Evolutionary conservation across 2,888 invertebrate genomes (phyloP).

Genomic region (Cepaea hortensis): DNA sequence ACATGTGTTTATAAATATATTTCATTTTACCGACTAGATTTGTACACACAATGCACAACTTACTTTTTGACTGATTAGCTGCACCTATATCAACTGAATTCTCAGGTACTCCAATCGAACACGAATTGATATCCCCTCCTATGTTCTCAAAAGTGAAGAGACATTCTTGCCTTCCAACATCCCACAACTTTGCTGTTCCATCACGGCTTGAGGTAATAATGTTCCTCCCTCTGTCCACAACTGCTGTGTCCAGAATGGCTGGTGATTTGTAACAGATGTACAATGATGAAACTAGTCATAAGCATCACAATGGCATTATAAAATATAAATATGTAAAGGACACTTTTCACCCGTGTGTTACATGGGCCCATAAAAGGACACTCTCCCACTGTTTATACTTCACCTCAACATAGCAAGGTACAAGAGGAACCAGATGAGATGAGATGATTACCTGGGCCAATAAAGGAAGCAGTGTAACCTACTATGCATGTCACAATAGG

Average conservation of each 20-base stretch:
- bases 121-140: slow-evolving; percentile 81
- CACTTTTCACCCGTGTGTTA: no score
- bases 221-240: slow-evolving; percentile 84
- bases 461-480: no score
- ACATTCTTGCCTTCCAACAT: slow-evolving; percentile 82
- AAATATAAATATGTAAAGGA: background rate
- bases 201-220: slow-evolving; percentile 84
- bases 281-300: background rate
- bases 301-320: background rate
- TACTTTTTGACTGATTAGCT: slow-evolving; percentile 68
- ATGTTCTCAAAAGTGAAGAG: slow-evolving; percentile 79
- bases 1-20: no score
- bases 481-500: no score
- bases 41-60: slow-evolving; percentile 49
- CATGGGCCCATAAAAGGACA: no score
- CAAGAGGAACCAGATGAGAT: no score
- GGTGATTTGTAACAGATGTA: background rate
- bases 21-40: background rate
- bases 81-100: slow-evolving; percentile 72
- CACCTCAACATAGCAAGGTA: no score
- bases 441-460: no score
- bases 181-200: slow-evolving; percentile 84
- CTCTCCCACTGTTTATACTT: no score
- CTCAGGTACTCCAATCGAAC: slow-evolving; percentile 77
- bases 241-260: slow-evolving; percentile 81